Evolutionary conservation across 2,888 invertebrate genomes (phyloP).

Genomic region (Fragum fragum): DNA sequence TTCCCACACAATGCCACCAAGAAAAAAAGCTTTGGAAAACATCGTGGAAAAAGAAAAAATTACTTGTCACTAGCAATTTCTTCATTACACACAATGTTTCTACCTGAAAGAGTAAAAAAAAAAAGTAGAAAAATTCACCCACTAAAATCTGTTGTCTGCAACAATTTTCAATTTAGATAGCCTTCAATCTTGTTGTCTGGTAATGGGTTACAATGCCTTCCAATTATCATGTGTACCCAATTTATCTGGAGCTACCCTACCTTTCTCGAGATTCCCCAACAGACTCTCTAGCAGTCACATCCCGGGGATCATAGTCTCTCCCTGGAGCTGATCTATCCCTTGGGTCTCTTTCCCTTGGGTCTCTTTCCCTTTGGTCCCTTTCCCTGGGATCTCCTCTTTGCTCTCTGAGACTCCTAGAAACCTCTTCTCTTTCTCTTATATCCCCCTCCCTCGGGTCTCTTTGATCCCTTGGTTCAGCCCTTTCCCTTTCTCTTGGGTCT

Average conservation of each 20-base stretch:
- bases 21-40: too few species aligned
- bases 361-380: constrained; percentile 49
- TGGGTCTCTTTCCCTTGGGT: constrained; percentile 43
- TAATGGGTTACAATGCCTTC: background rate
- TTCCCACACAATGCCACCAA: too few species aligned
- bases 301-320: constrained; percentile 53
- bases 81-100: too few species aligned
- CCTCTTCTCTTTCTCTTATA: constrained; percentile 44
- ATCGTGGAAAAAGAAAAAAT: too few species aligned
- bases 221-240: too few species aligned
- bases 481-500: constrained; percentile 36
- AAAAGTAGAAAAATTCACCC: too few species aligned
- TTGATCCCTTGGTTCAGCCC: constrained; percentile 10
- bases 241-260: background rate
- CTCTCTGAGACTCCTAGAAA: constrained; percentile 35
- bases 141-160: too few species aligned
- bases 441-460: constrained; percentile 25
- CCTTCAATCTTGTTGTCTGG: too few species aligned
- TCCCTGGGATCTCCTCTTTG: constrained; percentile 42
- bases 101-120: too few species aligned
- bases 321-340: constrained; percentile 40
- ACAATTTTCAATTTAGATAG: too few species aligned
- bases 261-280: constrained; percentile 50
- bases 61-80: too few species aligned
- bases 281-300: constrained; percentile 29